Conservation (phyloP, 2,888 invertebrate genomes). For the Philhelius pedissequus region DNA sequence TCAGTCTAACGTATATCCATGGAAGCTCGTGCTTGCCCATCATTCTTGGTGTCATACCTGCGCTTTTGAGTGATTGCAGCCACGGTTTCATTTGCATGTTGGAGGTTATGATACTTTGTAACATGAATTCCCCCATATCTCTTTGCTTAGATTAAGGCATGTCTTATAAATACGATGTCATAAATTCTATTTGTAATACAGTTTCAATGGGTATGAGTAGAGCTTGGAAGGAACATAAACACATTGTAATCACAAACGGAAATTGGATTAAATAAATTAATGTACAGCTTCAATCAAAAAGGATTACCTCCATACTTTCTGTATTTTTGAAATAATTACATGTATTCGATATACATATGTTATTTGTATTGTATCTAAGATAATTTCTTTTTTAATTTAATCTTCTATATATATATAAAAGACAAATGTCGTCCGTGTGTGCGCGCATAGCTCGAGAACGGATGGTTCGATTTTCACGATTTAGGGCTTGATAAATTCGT, state of each 20-base stretch:
- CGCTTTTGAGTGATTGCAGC: constrained; percentile 39
- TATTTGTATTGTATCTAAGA: neutral
- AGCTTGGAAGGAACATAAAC: neutral
- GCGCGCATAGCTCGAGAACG: too few species aligned
- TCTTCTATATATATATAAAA: neutral
- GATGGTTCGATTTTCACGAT: too few species aligned
- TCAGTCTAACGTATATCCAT: constrained; percentile 35
- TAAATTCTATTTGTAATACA: constrained; percentile 44
- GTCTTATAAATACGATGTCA: constrained; percentile 38
- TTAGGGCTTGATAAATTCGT: too few species aligned
- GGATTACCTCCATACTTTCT: neutral
- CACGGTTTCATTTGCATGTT: constrained; percentile 47
- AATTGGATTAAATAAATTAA: neutral
- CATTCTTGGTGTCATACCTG: constrained; percentile 38
- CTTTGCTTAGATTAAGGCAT: neutral
- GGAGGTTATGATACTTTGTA: constrained; percentile 24
- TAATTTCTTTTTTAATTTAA: neutral
- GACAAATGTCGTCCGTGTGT: too few species aligned
- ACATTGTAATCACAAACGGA: neutral
- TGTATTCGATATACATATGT: too few species aligned
- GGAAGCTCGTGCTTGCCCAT: constrained; percentile 29
- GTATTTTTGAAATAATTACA: neutral
- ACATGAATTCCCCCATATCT: neutral
- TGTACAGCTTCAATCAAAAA: neutral
- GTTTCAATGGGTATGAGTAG: neutral